Base-by-base conservation (phyloP, 2,113 vertebrate species). In the Antechinus stuartii region DNA sequence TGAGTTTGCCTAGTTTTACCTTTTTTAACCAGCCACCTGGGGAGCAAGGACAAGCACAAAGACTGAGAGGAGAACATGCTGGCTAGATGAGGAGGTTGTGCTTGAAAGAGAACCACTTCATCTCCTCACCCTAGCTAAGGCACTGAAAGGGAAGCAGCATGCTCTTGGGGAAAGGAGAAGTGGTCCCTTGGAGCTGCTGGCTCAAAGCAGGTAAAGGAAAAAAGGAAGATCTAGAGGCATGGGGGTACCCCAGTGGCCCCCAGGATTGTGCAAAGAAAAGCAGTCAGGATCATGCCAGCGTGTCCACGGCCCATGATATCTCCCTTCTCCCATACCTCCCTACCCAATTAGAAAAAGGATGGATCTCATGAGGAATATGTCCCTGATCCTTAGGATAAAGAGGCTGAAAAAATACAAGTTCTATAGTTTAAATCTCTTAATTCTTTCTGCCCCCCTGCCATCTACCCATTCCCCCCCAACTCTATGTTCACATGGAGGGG, bases 301-400 rank as follows among this genome's bases (percentile, higher is more conserved):
- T 94, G 96, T 90, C 94, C 89, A 52, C 54, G 54, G 93, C 91
- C 93, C 93, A 90, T 27, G 56, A 61, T 1, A 12, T 55, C 56
- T 90, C 90, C 54, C 54, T 89, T 84, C n/a, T 84, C 61, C 30
- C 61, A 76, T n/a, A 35, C 61, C 46, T 55, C 53, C 55, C 49
- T 93, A 68, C 92, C 93, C 91, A 91, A 93, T 68, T 42, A 53
- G 52, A 54, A 97, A 92, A 57, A 91, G 94, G 93, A 92, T 35
- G 93, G 96, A 96, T 25, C 91, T 61, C 47, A 94, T 7, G 27
- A 93, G 46, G 49, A 57, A 95, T 49, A 49, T 95, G 95, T 98
- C 97, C 98, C 98, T 97, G 98, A 98, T 97, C 97, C 93, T 95
- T 89, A 97, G 68, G 92, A 90, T 94, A 93, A 97, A 35, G 94